Conservation (phyloP, 30 jellyfish, hydroid and myxozoan genomes). For the Morbakka virulenta region DNA sequence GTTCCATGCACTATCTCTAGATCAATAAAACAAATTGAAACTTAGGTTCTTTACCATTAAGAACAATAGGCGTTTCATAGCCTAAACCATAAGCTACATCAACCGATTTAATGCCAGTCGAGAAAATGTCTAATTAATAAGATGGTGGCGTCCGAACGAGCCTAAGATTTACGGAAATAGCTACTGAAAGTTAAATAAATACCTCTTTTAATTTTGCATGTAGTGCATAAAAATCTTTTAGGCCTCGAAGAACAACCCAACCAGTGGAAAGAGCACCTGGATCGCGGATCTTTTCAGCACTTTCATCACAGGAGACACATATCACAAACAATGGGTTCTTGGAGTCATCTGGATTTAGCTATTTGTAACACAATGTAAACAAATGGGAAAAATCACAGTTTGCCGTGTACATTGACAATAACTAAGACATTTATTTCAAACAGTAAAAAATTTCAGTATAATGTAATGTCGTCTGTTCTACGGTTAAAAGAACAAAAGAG, state of each 20-base stretch:
- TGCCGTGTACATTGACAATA: too few species aligned
- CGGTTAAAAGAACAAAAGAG: neutral
- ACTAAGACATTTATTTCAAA: too few species aligned
- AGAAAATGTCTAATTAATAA: too few species aligned
- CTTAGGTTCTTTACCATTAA: too few species aligned
- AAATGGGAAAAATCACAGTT: neutral
- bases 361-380: too few species aligned
- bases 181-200: neutral
- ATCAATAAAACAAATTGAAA: too few species aligned
- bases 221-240: conserved; percentile 56
- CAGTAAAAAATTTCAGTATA: too few species aligned
- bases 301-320: conserved; percentile 93
- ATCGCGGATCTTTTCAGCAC: conserved; percentile 57
- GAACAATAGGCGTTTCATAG: too few species aligned
- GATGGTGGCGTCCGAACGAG: too few species aligned
- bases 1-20: too few species aligned
- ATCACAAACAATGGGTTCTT: conserved; percentile 68
- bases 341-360: conserved; percentile 72
- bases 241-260: conserved; percentile 69
- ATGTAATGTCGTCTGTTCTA: neutral
- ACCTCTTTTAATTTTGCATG: conserved; percentile 85
- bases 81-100: too few species aligned
- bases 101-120: too few species aligned
- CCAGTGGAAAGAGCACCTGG: conserved; percentile 78
- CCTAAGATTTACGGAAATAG: neutral